A percentile compares a stretch with the other conserved stretches of the same genome.
These are phyloP conservation scores for Procambarus clarkii DNA, from an alignment of 1,140 invertebrate genomes.

Conservation along the genomic window DNA sequence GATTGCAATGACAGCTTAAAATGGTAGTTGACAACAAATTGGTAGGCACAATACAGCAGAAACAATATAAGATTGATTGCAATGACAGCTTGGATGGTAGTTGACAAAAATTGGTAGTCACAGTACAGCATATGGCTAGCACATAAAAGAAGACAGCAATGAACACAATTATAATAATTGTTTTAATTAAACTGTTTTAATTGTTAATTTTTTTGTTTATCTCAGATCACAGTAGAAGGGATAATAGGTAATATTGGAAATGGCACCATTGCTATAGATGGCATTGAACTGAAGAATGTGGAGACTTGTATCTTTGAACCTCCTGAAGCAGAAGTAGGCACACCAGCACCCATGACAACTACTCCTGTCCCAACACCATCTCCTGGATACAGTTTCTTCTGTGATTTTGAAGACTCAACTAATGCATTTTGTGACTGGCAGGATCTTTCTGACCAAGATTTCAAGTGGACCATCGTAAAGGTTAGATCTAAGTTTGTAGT, in stretches of 20 bases:
- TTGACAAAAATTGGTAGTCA: too few species aligned
- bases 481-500: background rate
- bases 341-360: background rate
- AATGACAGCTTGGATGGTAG: too few species aligned
- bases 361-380: conserved; percentile 22
- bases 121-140: too few species aligned
- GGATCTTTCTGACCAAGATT: conserved; percentile 12
- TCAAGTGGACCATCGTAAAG: conserved; percentile 46
- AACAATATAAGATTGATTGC: too few species aligned
- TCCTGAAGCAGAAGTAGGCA: conserved; percentile 27
- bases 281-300: background rate
- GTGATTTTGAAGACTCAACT: conserved; percentile 23
- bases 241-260: background rate
- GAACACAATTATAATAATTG: too few species aligned
- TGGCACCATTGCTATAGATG: conserved; percentile 48
- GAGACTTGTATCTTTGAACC: conserved; percentile 32
- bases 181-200: background rate
- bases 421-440: conserved; percentile 41
- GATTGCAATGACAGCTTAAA: too few species aligned
- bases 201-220: background rate
- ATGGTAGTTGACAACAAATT: too few species aligned
- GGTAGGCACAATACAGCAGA: too few species aligned
- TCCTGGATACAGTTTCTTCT: conserved; percentile 37
- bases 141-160: too few species aligned
- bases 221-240: background rate